Conservation (phyloP, 2,888 invertebrate species). For the Empis stercorea region DNA sequence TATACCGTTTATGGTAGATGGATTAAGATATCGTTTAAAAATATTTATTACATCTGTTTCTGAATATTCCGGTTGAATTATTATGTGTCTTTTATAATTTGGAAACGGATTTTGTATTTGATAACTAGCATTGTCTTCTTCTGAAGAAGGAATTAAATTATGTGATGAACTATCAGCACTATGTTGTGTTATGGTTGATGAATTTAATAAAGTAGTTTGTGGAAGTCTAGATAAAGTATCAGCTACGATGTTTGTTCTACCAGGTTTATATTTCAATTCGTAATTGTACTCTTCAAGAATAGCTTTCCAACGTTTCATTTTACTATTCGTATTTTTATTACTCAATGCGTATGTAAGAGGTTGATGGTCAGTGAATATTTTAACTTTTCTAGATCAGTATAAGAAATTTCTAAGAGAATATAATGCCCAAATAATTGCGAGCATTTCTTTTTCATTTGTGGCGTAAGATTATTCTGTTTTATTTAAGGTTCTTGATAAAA, state of each 20-base stretch:
- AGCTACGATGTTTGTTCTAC: conserved; percentile 7
- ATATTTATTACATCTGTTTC: neutral
- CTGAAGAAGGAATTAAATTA: conserved; percentile 7
- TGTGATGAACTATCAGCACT: conserved; percentile 9
- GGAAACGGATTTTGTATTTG: neutral
- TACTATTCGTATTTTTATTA: no score
- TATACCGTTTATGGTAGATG: conserved; percentile 3
- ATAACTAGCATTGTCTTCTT: neutral
- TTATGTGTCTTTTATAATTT: neutral
- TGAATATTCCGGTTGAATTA: neutral
- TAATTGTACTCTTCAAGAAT: no score
- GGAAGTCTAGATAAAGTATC: conserved; percentile 6
- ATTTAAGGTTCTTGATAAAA: no score
- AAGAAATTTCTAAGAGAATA: conserved; percentile 4
- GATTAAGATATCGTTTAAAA: neutral
- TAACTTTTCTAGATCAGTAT: conserved; percentile 6
- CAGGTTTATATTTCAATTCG: conserved; percentile 8
- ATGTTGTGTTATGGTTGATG: conserved; percentile 6
- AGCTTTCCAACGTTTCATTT: no score
- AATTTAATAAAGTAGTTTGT: neutral
- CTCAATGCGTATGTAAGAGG: conserved; percentile 6
- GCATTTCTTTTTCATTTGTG: no score
- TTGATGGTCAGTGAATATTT: conserved; percentile 10
- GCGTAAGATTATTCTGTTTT: no score
- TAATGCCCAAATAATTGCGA: no score